Percentiles rank a stretch among this genome's conserved stretches.
Evolutionary conservation across 2,113 vertebrate genomes (phyloP).

Genomic region (Poeciliopsis occidentalis): DNA sequence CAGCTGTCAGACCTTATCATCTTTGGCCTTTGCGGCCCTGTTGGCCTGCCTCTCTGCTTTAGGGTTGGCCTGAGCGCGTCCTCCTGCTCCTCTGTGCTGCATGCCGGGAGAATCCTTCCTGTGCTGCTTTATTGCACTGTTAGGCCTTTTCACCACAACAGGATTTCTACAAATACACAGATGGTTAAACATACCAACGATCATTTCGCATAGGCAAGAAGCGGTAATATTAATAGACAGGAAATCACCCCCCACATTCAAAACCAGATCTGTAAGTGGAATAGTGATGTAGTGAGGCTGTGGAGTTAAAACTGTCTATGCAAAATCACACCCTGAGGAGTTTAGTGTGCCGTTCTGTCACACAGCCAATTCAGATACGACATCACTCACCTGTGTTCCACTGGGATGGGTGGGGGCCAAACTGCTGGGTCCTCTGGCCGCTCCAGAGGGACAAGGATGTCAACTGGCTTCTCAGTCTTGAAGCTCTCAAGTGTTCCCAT

Average conservation of each 20-base stretch:
- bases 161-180: conserved; percentile 70
- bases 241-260: background rate
- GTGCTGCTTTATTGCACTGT: conserved; percentile 83
- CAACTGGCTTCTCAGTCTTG: conserved; percentile 88
- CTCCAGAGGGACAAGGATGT: conserved; percentile 84
- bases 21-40: conserved; percentile 83
- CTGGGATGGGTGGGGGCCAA: conserved; percentile 96
- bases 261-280: conserved; percentile 23
- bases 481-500: conserved; percentile 92
- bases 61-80: conserved; percentile 79
- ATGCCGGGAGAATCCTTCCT: conserved; percentile 87
- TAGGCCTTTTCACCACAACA: conserved; percentile 86
- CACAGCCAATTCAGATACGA: background rate
- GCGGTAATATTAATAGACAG: background rate
- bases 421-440: conserved; percentile 85
- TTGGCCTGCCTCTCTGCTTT: conserved; percentile 81
- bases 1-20: conserved; percentile 84
- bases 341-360: conserved; percentile 21
- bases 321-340: conserved; percentile 38
- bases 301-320: conserved; percentile 33
- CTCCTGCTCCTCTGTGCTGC: conserved; percentile 82
- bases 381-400: conserved; percentile 88
- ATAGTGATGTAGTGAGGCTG: conserved; percentile 3
- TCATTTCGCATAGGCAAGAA: background rate
- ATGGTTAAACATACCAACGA: background rate